These are phyloP conservation scores for Ursus arctos DNA, from an alignment of 2,113 vertebrate genomes.

Conservation along the genomic window DNA sequence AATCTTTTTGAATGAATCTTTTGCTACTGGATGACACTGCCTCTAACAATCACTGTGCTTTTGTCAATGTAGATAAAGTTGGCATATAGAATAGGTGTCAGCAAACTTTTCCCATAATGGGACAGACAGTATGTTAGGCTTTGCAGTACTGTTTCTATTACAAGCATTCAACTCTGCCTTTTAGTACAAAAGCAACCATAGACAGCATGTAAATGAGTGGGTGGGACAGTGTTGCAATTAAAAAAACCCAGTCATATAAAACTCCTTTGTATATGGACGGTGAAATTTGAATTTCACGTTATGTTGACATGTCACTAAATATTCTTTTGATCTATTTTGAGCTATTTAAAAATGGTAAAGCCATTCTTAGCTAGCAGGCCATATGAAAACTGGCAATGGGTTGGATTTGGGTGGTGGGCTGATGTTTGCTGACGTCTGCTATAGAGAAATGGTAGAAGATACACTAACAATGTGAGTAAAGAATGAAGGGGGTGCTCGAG, in stretches of 20 bases:
- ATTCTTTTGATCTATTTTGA: neutral
- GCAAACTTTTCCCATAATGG: neutral
- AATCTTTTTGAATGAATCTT: neutral
- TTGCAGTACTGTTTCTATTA: neutral
- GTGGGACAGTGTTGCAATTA: neutral
- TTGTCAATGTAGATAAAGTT: neutral
- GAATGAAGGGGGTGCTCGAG: neutral
- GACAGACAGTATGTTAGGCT: neutral
- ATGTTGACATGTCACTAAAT: neutral
- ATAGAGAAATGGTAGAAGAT: neutral
- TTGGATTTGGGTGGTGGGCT: neutral
- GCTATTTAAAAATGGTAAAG: neutral
- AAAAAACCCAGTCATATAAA: neutral
- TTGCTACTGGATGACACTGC: neutral
- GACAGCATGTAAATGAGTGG: neutral
- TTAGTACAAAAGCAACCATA: neutral
- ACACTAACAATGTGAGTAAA: rapidly evolving
- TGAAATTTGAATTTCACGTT: neutral
- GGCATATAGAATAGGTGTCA: neutral
- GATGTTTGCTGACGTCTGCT: neutral
- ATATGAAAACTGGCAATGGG: neutral
- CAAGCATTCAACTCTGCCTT: rapidly evolving
- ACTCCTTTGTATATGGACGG: neutral
- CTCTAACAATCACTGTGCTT: neutral
- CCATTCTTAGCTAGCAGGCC: neutral